Evolutionary conservation across 2,113 vertebrate species (phyloP).

Genomic region (Charina bottae): DNA sequence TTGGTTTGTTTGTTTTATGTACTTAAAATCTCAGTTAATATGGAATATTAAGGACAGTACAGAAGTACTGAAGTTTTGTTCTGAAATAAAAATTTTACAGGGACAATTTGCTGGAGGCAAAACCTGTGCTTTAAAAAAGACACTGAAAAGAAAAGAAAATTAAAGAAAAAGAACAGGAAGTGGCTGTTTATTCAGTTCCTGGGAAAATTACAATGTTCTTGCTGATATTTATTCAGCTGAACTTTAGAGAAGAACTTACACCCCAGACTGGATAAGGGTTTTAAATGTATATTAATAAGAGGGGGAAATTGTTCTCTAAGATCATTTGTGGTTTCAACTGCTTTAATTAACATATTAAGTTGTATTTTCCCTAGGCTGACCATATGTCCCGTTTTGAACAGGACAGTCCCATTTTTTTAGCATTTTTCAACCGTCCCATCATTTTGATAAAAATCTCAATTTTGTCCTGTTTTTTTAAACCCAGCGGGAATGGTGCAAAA

Average conservation of each 20-base stretch:
- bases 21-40: conserved; percentile 36
- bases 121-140: conserved; percentile 69
- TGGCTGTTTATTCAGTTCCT: conserved; percentile 79
- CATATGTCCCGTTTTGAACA: too few relatives aligned
- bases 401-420: too few relatives aligned
- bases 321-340: conserved; percentile 1
- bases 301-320: background rate
- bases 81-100: conserved; percentile 69
- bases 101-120: conserved; percentile 63
- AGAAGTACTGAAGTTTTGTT: conserved; percentile 42
- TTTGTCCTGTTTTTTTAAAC: too few relatives aligned
- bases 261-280: conserved; percentile 65
- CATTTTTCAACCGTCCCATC: too few relatives aligned
- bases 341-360: background rate
- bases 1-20: conserved; percentile 28
- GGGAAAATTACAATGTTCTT: conserved; percentile 79
- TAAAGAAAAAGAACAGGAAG: conserved; percentile 72
- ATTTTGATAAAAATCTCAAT: too few relatives aligned
- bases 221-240: conserved; percentile 82
- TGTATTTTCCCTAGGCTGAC: background rate
- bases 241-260: conserved; percentile 67
- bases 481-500: too few relatives aligned
- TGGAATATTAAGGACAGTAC: conserved; percentile 40
- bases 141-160: conserved; percentile 65
- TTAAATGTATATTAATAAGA: conserved; percentile 50